phyloP scores from a whole-genome alignment of 2,888 invertebrate genomes.

The Resseliella maxima region DNA sequence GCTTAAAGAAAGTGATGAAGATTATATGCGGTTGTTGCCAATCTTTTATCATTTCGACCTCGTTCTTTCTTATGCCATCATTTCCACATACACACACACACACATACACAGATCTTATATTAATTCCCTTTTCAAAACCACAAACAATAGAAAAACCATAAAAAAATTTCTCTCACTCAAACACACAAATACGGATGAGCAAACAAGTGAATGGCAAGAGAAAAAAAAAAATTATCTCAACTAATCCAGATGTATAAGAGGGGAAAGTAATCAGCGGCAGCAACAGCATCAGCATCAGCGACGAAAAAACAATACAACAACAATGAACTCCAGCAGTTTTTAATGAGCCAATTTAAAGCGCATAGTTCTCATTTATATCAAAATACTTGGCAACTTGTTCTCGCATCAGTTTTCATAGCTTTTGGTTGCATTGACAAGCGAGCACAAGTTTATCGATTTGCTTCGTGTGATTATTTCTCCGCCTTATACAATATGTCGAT shows the following conservation, averaged over 20 bases:
- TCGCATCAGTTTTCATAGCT: background rate
- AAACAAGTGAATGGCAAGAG: background rate
- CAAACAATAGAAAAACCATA: slow-evolving; percentile 43
- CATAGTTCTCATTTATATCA: slow-evolving; percentile 9
- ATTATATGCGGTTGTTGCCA: slow-evolving; percentile 12
- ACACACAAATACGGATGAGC: background rate
- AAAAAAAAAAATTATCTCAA: background rate
- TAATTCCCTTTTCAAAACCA: slow-evolving; percentile 6
- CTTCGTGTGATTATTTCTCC: background rate
- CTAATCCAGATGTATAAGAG: background rate
- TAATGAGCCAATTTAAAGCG: slow-evolving; percentile 48
- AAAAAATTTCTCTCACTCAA: background rate
- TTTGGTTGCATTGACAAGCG: background rate
- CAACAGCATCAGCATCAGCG: background rate
- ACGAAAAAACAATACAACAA: slow-evolving; percentile 5
- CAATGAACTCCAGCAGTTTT: slow-evolving; percentile 43
- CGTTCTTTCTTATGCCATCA: background rate
- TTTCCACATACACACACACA: background rate
- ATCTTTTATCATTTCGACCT: slow-evolving; percentile 48
- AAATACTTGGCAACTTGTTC: slow-evolving; percentile 37
- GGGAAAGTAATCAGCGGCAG: slow-evolving; percentile 4
- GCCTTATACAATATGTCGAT: background rate
- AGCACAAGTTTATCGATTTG: background rate
- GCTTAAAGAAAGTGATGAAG: slow-evolving; percentile 18
- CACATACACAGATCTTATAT: background rate